Base-by-base conservation (phyloP, 2,113 vertebrate genomes). In the Perca schrenkii region DNA sequence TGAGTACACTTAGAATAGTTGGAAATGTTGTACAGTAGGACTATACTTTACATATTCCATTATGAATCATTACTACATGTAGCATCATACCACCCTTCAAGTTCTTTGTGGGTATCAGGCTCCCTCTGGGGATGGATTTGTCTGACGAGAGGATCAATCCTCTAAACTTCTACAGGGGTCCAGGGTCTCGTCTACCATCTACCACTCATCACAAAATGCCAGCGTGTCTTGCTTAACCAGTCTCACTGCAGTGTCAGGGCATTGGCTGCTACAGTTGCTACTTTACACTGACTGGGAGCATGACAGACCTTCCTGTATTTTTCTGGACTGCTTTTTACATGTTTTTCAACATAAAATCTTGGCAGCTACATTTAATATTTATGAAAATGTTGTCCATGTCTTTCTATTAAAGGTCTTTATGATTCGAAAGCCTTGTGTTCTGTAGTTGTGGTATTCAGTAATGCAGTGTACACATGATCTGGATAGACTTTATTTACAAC, bases 361-460 rank as follows among this genome's bases (percentile, higher is more conserved):
- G 95, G 95, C 95, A 95, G 95, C 95, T 95, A 95, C 95, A 95
- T 93, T 94, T 93, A 94, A 93, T 94, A 95, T 95, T 95, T 94
- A 94, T 94, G 94, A 92, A 89, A 87, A 84, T 90, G 90, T 93
- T 94, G 93, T 95, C 89, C 93, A 91, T 94, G 92, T 95, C 93
- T 95, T 95, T 95, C 94, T 95, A 95, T 94, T 95, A 95, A 95
- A 95, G 88, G 86, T 93, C 93, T 95, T 93, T 94, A 94, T 88
- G 91, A 90, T 78, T 91, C 94, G 72, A 82, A 65, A 53, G 3
- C 8, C 6, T 12, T 36, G 66, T 79, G 60, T 89, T 2, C 19
- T 79, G 79, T 70, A 16, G 6, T 70, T 31, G 17, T 57, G 12
- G 13, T 16, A 31, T 61, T 25, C 25, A 54, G 15, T 72, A n/a